A percentile compares a stretch with the other conserved stretches of the same genome.
Evolutionary conservation across 2,797 vertebrate genomes (phyloP).

Genomic region (Channallabes apus): DNA sequence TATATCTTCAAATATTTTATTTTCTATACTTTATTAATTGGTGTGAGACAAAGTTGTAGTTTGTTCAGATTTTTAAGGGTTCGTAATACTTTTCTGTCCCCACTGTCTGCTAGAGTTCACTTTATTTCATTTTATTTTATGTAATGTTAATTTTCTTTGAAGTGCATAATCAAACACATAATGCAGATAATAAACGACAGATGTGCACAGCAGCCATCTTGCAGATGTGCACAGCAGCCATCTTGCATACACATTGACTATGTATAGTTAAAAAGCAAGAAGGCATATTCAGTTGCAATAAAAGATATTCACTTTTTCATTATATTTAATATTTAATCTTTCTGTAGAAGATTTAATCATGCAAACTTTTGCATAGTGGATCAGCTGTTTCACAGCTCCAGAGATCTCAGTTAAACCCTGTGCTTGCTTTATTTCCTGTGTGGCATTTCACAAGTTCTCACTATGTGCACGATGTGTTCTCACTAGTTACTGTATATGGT

Average conservation of each 20-base stretch:
- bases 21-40: neutral
- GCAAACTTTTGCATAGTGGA: neutral
- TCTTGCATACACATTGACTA: neutral
- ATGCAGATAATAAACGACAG: neutral
- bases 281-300: neutral
- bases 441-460: neutral
- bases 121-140: neutral
- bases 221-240: too few species aligned
- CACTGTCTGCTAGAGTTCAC: neutral
- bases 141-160: neutral
- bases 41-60: neutral
- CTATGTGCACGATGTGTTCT: neutral
- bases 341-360: neutral
- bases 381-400: neutral
- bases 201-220: neutral
- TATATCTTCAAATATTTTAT: neutral
- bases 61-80: neutral
- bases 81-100: neutral
- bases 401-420: neutral
- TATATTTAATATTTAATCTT: too few species aligned
- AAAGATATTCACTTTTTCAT: too few species aligned
- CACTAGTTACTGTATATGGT: neutral
- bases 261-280: neutral
- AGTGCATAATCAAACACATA: neutral
- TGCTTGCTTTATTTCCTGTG: neutral